A percentile compares a stretch with the other conserved stretches of the same genome.
phyloP scores from a whole-genome alignment of 1,140 invertebrate species.

The Apis laboriosa region DNA sequence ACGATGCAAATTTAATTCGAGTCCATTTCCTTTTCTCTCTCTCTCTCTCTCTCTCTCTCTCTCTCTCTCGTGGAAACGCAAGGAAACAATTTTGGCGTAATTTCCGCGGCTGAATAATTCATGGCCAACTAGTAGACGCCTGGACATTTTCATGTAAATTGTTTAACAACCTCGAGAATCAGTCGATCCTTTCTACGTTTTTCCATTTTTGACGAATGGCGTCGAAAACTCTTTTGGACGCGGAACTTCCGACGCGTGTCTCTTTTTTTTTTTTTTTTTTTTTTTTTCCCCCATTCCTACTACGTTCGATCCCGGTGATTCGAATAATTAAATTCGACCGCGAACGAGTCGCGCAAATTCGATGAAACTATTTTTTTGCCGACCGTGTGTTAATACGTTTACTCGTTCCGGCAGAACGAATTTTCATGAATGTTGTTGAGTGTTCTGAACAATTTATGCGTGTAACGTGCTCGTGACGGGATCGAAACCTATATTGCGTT shows the following conservation, averaged over 20 bases:
- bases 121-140: slow-evolving; percentile 46
- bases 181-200: slow-evolving; percentile 14
- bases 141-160: slow-evolving; percentile 59
- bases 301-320: slow-evolving; percentile 1
- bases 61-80: neutral
- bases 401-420: neutral
- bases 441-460: neutral
- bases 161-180: slow-evolving; percentile 54
- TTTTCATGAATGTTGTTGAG: neutral
- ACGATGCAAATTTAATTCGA: slow-evolving; percentile 30
- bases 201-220: slow-evolving; percentile 32
- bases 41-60: neutral
- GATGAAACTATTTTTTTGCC: slow-evolving; percentile 40
- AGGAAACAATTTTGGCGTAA: slow-evolving; percentile 52
- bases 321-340: slow-evolving; percentile 48
- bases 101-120: slow-evolving; percentile 57
- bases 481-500: neutral
- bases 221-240: slow-evolving; percentile 36
- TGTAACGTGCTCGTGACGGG: neutral
- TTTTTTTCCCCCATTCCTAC: neutral
- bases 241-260: neutral
- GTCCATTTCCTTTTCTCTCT: slow-evolving; percentile 16
- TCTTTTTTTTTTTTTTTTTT: neutral
- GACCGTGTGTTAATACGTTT: neutral
- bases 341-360: slow-evolving; percentile 37